phyloP scores from a whole-genome alignment of 2,113 vertebrate species.

The Sigmodon hispidus region DNA sequence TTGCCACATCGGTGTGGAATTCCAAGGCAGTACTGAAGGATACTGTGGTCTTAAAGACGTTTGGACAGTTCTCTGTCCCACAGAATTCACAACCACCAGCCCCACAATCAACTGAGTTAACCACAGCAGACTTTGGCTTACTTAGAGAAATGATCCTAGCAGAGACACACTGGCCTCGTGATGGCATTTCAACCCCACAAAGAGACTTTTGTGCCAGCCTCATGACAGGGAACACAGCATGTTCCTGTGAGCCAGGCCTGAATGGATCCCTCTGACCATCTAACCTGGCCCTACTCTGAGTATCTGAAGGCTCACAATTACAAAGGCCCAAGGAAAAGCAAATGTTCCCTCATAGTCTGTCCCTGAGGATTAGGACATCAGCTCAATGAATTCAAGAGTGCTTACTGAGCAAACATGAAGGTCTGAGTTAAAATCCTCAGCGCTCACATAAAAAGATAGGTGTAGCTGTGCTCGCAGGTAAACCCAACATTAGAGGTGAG shows the following conservation, averaged over 20 bases:
- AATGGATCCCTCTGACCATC: slow-evolving; percentile 78
- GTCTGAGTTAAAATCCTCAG: neutral
- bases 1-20: slow-evolving; percentile 51
- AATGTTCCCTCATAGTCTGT: neutral
- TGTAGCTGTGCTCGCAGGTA: too few species aligned
- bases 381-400: neutral
- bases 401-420: neutral
- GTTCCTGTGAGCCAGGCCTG: slow-evolving; percentile 78
- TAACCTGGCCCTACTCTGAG: slow-evolving; percentile 49
- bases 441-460: neutral
- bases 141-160: slow-evolving; percentile 40
- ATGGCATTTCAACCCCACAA: slow-evolving; percentile 74
- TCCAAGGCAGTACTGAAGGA: slow-evolving; percentile 2
- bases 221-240: slow-evolving; percentile 82
- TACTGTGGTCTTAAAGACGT: slow-evolving; percentile 34
- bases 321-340: neutral
- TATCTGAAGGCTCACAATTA: slow-evolving; percentile 36
- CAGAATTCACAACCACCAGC: slow-evolving; percentile 9
- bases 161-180: slow-evolving; percentile 68
- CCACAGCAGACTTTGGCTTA: neutral
- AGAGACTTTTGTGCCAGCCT: slow-evolving; percentile 79
- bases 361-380: neutral
- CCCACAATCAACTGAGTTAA: neutral
- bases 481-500: neutral
- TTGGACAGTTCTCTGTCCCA: neutral